A percentile compares a stretch with the other conserved stretches of the same genome.
These are phyloP conservation scores for Siphonodentalium dalli DNA, from an alignment of 2,888 invertebrate genomes.

Conservation along the genomic window DNA sequence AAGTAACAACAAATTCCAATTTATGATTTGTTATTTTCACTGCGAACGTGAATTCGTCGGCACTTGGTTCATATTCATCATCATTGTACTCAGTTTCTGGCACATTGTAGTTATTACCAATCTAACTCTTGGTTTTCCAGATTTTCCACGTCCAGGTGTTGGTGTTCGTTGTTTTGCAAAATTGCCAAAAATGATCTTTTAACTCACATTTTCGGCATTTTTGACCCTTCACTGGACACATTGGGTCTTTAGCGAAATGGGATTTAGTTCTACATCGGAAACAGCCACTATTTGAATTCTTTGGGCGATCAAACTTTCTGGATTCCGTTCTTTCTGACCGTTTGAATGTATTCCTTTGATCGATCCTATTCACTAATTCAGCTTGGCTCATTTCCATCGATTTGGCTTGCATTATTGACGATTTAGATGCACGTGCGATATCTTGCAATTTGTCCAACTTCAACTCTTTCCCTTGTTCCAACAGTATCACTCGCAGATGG, in stretches of 20 bases:
- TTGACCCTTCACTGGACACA: conserved; percentile 5
- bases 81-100: background rate
- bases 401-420: conserved; percentile 6
- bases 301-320: too few relatives aligned
- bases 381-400: conserved; percentile 4
- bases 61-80: too few relatives aligned
- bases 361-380: background rate
- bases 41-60: too few relatives aligned
- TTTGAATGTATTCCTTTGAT: background rate
- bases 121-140: too few relatives aligned
- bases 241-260: conserved; percentile 9
- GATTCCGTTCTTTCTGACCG: background rate
- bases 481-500: conserved; percentile 17
- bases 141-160: too few relatives aligned
- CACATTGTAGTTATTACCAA: too few relatives aligned
- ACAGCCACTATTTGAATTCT: too few relatives aligned
- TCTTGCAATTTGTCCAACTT: conserved; percentile 15
- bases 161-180: conserved; percentile 9
- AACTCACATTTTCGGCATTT: conserved; percentile 11
- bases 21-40: background rate
- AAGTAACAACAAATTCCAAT: background rate
- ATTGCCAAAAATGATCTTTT: conserved; percentile 9
- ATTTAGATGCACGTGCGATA: conserved; percentile 16
- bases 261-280: conserved; percentile 8
- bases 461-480: conserved; percentile 17